A percentile compares a stretch with the other conserved stretches of the same genome.
phyloP scores from a whole-genome alignment of 92 coral and sea anemone genomes.

The Virgularia gustaviana region DNA sequence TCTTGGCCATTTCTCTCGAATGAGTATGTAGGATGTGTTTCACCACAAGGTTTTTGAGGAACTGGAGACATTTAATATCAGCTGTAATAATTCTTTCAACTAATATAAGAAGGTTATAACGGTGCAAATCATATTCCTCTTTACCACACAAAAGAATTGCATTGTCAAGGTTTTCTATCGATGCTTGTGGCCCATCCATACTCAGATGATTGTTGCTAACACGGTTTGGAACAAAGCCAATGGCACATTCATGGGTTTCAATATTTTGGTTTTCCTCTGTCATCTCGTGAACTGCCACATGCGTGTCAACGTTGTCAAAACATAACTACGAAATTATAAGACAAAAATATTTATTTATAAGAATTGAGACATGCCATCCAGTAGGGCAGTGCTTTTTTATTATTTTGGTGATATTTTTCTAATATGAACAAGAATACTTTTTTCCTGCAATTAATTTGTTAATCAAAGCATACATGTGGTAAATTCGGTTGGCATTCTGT shows the following conservation, averaged over 20 bases:
- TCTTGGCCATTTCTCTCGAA: constrained; percentile 2
- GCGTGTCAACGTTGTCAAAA: constrained; percentile 9
- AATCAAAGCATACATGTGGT: no score
- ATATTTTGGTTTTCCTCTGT: constrained; percentile 7
- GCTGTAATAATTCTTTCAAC: neutral
- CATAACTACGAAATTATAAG: no score
- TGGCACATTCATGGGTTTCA: neutral
- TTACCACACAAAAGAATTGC: neutral
- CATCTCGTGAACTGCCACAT: neutral
- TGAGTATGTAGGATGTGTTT: neutral
- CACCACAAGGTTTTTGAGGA: neutral
- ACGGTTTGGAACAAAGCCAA: constrained; percentile 12
- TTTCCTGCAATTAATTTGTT: no score
- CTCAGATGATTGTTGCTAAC: neutral
- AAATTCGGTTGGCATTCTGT: no score
- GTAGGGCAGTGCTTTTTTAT: no score
- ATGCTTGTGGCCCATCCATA: neutral
- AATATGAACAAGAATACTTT: no score
- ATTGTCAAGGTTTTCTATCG: neutral
- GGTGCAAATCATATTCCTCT: neutral
- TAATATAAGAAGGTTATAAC: neutral
- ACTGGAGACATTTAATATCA: neutral
- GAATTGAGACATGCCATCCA: no score
- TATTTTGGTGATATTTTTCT: no score
- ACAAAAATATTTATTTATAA: no score